Percentiles rank a stretch among this genome's conserved stretches.
Conservation (phyloP, 30 jellyfish, hydroid and myxozoan species). For the Aurelia sp. region DNA sequence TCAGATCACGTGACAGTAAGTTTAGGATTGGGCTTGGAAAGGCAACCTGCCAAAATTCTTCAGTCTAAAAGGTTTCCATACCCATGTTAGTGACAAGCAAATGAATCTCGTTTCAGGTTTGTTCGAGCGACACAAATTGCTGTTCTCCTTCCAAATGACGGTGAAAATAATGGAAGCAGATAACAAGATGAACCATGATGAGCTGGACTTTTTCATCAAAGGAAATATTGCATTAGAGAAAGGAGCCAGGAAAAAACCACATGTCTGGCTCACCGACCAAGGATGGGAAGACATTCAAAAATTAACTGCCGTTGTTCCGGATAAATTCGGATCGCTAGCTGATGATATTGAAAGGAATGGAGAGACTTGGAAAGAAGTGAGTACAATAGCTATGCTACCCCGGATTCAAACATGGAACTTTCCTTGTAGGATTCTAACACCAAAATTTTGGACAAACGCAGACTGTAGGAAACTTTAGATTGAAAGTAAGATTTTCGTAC, state of each 20-base stretch:
- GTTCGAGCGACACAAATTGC: constrained; percentile 93
- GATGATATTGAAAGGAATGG: constrained; percentile 85
- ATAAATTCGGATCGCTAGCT: constrained; percentile 70
- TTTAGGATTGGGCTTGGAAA: no score
- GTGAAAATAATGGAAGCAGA: constrained; percentile 92
- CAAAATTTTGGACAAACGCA: no score
- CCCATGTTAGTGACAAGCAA: no score
- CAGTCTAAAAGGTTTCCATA: not conserved
- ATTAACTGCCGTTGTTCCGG: constrained; percentile 68
- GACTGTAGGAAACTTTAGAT: no score
- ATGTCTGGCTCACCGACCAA: constrained; percentile 89
- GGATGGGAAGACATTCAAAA: constrained; percentile 97
- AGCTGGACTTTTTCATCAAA: constrained; percentile 95
- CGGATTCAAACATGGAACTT: no score
- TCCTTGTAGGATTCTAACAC: no score
- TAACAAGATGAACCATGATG: constrained; percentile 87
- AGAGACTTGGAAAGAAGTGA: constrained; percentile 83
- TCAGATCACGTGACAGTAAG: no score
- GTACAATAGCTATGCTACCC: not conserved
- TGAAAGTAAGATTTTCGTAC: no score
- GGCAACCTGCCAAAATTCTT: not conserved
- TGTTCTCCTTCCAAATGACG: constrained; percentile 98
- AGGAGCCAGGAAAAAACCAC: constrained; percentile 88
- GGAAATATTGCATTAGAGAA: constrained; percentile 96
- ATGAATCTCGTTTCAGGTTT: constrained; percentile 57